Percentiles rank a stretch among this genome's conserved stretches.
Conservation (phyloP, 2,797 vertebrate genomes). For the Dromococcyx pavoninus region DNA sequence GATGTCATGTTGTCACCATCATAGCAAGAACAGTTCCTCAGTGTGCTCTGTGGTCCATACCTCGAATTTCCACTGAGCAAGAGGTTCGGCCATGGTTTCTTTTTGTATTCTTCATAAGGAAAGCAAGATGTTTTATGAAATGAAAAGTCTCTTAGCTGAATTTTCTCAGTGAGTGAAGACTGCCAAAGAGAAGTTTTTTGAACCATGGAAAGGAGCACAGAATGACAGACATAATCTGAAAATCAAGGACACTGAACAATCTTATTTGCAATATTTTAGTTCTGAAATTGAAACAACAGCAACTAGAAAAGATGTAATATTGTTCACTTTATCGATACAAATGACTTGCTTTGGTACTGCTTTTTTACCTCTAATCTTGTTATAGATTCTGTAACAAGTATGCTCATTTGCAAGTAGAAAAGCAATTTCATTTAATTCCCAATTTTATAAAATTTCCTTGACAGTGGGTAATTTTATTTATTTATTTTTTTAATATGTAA, state of each 20-base stretch:
- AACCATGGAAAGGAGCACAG: background rate
- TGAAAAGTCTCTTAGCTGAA: background rate
- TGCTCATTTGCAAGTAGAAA: background rate
- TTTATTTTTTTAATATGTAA: background rate
- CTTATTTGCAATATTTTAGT: background rate
- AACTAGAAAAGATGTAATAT: background rate
- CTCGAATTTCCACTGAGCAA: slow-evolving; percentile 43
- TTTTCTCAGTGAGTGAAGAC: background rate
- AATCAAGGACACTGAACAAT: background rate
- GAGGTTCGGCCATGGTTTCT: slow-evolving; percentile 1
- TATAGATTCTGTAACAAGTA: background rate
- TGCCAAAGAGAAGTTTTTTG: background rate
- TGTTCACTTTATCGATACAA: background rate
- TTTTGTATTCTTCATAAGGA: background rate
- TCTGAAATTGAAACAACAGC: background rate
- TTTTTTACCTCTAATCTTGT: background rate
- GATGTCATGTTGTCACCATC: background rate
- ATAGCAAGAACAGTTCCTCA: slow-evolving; percentile 20
- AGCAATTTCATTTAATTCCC: background rate
- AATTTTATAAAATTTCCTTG: background rate
- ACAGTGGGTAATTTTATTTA: background rate
- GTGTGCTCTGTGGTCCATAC: slow-evolving; percentile 14
- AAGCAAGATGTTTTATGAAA: background rate
- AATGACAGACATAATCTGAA: background rate
- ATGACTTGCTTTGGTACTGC: background rate